Base-by-base conservation (phyloP, 2,113 vertebrate species). In the Stigmatopora argus region DNA sequence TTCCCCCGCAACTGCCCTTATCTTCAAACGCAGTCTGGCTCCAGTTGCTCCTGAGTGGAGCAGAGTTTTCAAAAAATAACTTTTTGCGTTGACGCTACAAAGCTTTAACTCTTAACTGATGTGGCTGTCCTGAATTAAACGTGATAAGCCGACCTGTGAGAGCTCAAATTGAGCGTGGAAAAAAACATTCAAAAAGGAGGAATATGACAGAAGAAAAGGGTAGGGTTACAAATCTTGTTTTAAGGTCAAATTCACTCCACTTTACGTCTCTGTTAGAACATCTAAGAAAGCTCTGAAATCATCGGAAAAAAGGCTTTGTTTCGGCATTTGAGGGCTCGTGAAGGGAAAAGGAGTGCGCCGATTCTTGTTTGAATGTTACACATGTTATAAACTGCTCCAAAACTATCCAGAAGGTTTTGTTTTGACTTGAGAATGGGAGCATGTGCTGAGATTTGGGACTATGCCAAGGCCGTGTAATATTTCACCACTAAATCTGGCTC, bases 11-110 rank as follows among this genome's bases (percentile, higher is more conserved):
- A 31, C 14, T 56, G 53, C 34, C 67, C 75, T 76, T 75, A 76
- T 82, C 77, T 77, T 72, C 66, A 80, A 57, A 74, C 58, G 60
- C 59, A 69, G 66, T 68, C 66, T 71, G 72, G 64, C 53, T 74
- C 9, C 58, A 65, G 53, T 69, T 63, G 75, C 65, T 75, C 71
- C 38, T 38, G 57, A 51, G 59, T 41, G 7, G 55, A 31, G 60
- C 18, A 46, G 65, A 79, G 63, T 7, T 15, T 12, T 68, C 44
- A 0, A 46, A 72, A 66, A 68, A 65, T 51, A 15, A 26, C 5
- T 31, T 75, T 65, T 6, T 60, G 66, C 31, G n/a, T 57, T 65
- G 18, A 52, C 13, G 19, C 31, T 58, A 41, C 31, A 48, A 26
- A 44, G 65, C 70, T 51, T 52, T 55, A 48, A 35, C n/a, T 55